Evolutionary conservation across 2,113 vertebrate species (phyloP).

Genomic region (Rattus rattus): DNA sequence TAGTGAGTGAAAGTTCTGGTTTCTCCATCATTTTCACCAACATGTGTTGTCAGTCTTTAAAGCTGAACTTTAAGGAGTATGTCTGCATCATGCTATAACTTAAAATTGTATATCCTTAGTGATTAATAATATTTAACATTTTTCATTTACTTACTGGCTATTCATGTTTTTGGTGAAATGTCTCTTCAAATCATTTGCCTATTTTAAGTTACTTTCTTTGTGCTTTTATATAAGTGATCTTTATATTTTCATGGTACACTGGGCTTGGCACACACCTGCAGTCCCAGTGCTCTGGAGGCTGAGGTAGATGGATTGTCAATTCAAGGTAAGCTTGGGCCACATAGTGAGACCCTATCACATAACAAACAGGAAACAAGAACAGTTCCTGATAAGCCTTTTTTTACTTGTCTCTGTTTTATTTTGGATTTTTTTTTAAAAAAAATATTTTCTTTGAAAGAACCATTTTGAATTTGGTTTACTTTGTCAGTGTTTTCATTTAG

Average conservation of each 20-base stretch:
- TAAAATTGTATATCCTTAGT: slow-evolving; percentile 14
- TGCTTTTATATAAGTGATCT: neutral
- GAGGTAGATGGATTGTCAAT: neutral
- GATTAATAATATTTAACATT: neutral
- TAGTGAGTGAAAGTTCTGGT: neutral
- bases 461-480: slow-evolving; percentile 25
- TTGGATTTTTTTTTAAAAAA: neutral
- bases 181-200: neutral
- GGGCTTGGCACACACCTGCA: neutral
- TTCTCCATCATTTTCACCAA: neutral
- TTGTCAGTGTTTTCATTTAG: neutral
- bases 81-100: neutral
- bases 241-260: neutral
- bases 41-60: neutral
- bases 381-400: neutral
- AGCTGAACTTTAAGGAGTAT: neutral
- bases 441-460: neutral
- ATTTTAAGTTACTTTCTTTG: slow-evolving; percentile 34
- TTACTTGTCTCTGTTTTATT: neutral
- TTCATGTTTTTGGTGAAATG: neutral
- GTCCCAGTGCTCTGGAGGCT: neutral
- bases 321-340: neutral
- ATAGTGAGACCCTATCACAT: neutral
- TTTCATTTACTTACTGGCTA: neutral
- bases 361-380: neutral